Percentiles rank a stretch among this genome's conserved stretches.
phyloP scores from a whole-genome alignment of 2,797 vertebrate genomes.

The Chaenodraco wilsoni region DNA sequence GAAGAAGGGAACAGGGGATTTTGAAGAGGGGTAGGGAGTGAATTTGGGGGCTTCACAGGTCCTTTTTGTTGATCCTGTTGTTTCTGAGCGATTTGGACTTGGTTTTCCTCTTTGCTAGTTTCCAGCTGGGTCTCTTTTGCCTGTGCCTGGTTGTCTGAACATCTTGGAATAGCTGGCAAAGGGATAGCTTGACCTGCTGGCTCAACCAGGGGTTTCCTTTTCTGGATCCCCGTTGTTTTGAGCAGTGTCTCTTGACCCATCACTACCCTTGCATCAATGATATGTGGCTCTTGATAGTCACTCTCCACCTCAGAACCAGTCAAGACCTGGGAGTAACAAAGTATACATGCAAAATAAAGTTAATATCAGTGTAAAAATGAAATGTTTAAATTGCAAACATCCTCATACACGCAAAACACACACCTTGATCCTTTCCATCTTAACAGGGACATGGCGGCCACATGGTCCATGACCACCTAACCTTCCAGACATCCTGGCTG shows the following conservation, averaged over 20 bases:
- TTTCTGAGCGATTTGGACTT: constrained; percentile 44
- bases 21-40: constrained; percentile 45
- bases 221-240: constrained; percentile 77
- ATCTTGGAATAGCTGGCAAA: constrained; percentile 52
- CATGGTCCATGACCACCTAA: constrained; percentile 83
- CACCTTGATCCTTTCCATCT: constrained; percentile 84
- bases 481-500: constrained; percentile 75
- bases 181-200: constrained; percentile 54
- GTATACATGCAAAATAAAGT: constrained; percentile 26
- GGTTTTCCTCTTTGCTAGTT: constrained; percentile 64
- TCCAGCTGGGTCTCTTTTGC: constrained; percentile 66
- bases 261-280: constrained; percentile 90
- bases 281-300: constrained; percentile 83
- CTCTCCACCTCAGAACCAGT: constrained; percentile 85
- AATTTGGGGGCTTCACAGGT: constrained; percentile 38
- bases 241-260: constrained; percentile 93
- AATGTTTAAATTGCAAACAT: constrained; percentile 20
- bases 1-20: constrained; percentile 42
- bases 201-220: constrained; percentile 49
- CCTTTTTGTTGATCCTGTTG: constrained; percentile 65
- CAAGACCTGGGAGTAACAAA: constrained; percentile 73
- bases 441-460: constrained; percentile 81
- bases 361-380: not conserved
- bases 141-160: constrained; percentile 60
- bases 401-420: not conserved